phyloP scores from a whole-genome alignment of 2,113 vertebrate genomes.

The Butorides virescens region DNA sequence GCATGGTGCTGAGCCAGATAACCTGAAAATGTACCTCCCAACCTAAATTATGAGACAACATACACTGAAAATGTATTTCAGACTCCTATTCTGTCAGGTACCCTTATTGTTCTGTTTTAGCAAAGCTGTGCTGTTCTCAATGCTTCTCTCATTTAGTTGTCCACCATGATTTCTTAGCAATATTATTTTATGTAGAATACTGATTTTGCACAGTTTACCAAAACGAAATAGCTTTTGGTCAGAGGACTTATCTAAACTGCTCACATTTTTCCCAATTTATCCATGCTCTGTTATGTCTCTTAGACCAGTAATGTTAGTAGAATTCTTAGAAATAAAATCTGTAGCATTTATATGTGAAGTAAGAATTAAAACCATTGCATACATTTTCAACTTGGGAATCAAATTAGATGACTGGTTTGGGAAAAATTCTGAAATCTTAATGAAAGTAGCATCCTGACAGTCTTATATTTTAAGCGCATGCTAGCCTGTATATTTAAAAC shows the following conservation, averaged over 20 bases:
- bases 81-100: not conserved
- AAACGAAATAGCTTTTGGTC: not conserved
- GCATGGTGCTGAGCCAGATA: not conserved
- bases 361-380: not conserved
- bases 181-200: not conserved
- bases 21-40: not conserved
- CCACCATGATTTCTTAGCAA: not conserved
- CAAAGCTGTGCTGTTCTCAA: not conserved
- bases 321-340: not conserved
- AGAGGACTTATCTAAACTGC: not conserved
- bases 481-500: not conserved
- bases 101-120: not conserved
- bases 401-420: not conserved
- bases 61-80: not conserved
- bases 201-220: not conserved
- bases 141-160: not conserved
- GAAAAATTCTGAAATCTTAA: not conserved
- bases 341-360: not conserved
- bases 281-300: not conserved
- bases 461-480: not conserved
- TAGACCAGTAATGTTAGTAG: not conserved
- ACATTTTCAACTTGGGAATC: not conserved
- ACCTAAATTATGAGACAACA: not conserved
- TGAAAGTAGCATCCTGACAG: not conserved
- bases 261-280: not conserved